Base-by-base conservation (phyloP, 2,888 invertebrate genomes). In the Archips xylosteana region DNA sequence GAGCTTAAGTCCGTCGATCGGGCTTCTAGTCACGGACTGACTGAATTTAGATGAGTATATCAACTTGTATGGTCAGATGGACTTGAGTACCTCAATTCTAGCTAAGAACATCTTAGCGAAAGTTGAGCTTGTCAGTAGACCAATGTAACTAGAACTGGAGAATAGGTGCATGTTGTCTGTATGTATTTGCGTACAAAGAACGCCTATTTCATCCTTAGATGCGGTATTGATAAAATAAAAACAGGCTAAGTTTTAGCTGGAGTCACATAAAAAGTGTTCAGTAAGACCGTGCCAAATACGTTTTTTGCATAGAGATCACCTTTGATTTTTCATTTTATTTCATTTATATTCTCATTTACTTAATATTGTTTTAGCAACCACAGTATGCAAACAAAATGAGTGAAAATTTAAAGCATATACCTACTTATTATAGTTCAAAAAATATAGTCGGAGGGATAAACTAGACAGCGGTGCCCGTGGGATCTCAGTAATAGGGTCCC, bases 1-100 rank as follows among this genome's bases (percentile, higher is more conserved):
- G 84, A 83, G 78, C 80, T 78, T 85, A 73, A 86, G 85, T 83
- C 84, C 82, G 78, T 77, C 80, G 80, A 86, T 89, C 83, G 81
- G 78, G 77, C 81, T 89, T 87, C 90, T 73, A 84, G 89, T 90
- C 91, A 91, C 91, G 91, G 84, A 82, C 85, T 80, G 85, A 84
- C 87, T 85, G 90, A 90, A 90, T 91, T 89, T 87, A 89, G 90
- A 91, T 90, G 89, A 88, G 87, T 87, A 85, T 90, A 90, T 90
- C 90, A 88, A 87, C 88, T 85, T 87, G 82, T 87, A 87, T 84
- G 84, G 84, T 83, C 83, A 83, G 84, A 80, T 78, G 78, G 78
- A 71, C 78, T 75, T 75, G 76, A 81, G 78, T 78, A 78, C 32
- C 76, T 82, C 80, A 80, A 80, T 79, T 77, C 79, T 78, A 75